Conservation (phyloP, 1,140 invertebrate species). For the Octopus sinensis region DNA sequence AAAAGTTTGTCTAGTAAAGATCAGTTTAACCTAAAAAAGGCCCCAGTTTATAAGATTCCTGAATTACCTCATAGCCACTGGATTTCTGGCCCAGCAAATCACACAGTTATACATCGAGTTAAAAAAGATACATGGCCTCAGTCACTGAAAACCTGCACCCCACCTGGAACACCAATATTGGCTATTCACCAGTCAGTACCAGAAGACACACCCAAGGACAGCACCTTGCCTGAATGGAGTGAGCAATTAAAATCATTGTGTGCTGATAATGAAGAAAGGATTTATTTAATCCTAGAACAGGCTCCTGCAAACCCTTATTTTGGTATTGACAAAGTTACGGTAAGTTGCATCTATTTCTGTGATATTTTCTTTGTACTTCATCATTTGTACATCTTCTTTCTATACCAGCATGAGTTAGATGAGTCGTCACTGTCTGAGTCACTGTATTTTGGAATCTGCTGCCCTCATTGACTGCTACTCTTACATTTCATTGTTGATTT, state of each 20-base stretch:
- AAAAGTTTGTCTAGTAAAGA: neutral
- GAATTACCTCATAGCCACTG: neutral
- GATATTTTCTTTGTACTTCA: too few relatives aligned
- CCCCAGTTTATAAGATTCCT: neutral
- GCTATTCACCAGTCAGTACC: neutral
- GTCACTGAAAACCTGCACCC: neutral
- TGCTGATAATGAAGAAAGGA: neutral
- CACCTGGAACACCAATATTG: slow-evolving; percentile 6
- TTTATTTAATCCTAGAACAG: slow-evolving; percentile 3
- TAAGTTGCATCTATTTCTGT: neutral
- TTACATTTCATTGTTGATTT: too few relatives aligned
- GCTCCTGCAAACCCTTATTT: slow-evolving; percentile 3
- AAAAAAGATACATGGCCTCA: neutral
- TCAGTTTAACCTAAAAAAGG: neutral
- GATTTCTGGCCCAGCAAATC: neutral
- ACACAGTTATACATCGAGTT: neutral
- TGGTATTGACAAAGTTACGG: neutral
- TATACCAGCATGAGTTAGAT: too few relatives aligned
- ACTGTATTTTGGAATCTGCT: too few relatives aligned
- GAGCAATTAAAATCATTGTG: neutral
- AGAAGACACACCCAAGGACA: neutral
- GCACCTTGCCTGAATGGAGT: neutral
- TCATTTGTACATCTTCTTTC: too few relatives aligned
- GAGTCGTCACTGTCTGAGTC: too few relatives aligned
- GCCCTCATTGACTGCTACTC: too few relatives aligned